Conservation (phyloP, 2,113 vertebrate species). For the Tachuris rubrigastra region DNA sequence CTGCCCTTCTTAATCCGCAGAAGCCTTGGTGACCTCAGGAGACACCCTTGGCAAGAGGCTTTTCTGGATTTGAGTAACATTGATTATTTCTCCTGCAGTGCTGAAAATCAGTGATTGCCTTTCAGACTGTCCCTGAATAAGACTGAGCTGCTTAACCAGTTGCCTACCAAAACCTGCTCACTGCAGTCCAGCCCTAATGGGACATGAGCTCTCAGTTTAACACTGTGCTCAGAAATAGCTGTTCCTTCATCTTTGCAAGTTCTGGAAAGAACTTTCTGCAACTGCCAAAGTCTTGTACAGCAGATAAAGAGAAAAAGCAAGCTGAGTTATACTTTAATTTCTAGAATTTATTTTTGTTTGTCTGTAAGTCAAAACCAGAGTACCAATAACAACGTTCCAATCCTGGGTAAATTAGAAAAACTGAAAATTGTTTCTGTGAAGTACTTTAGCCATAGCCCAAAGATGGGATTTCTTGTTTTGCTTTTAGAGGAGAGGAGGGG, state of each 20-base stretch:
- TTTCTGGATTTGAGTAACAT: constrained; percentile 5
- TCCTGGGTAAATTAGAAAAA: background rate
- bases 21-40: constrained; percentile 26
- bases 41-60: constrained; percentile 19
- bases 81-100: background rate
- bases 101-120: constrained; percentile 6
- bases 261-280: background rate
- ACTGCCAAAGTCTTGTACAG: background rate
- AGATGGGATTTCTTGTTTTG: background rate
- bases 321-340: background rate
- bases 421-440: background rate
- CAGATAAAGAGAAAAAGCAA: background rate
- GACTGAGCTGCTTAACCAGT: background rate
- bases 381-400: background rate
- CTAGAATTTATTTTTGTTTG: background rate
- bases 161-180: background rate
- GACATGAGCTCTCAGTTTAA: background rate
- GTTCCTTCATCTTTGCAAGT: background rate
- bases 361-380: background rate
- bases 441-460: background rate
- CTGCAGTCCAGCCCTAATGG: background rate
- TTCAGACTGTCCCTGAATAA: background rate
- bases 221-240: background rate
- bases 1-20: constrained; percentile 34
- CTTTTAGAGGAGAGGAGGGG: background rate